phyloP scores from a whole-genome alignment of 1,140 invertebrate genomes.

The Sesamia nonagrioides region DNA sequence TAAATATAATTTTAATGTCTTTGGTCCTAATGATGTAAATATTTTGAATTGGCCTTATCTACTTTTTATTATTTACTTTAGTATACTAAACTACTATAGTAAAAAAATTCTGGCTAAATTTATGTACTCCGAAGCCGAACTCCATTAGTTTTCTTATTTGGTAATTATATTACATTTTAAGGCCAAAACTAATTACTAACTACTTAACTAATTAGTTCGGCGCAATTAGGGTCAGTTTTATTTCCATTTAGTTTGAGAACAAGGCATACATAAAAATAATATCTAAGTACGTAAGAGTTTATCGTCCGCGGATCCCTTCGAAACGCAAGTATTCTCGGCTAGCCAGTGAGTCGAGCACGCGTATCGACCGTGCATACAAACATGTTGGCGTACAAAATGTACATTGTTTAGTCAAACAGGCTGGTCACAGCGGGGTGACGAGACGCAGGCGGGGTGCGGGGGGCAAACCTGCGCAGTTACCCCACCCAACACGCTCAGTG shows the following conservation, averaged over 20 bases:
- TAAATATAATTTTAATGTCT: too few species aligned
- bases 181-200: too few species aligned
- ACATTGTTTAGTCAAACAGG: background rate
- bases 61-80: background rate
- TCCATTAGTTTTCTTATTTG: too few species aligned
- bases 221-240: too few species aligned
- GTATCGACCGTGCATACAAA: constrained; percentile 33
- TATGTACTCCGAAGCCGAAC: too few species aligned
- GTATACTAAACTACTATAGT: background rate
- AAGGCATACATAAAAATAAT: too few species aligned
- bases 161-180: too few species aligned
- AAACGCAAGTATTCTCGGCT: background rate
- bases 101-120: background rate
- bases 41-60: constrained; percentile 1
- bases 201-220: too few species aligned
- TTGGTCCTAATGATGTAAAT: constrained; percentile 19
- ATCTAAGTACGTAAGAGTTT: too few species aligned
- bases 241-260: too few species aligned
- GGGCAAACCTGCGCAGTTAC: constrained; percentile 42
- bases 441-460: constrained; percentile 40
- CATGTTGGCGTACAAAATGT: constrained; percentile 36
- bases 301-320: background rate
- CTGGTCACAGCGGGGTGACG: background rate
- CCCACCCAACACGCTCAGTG: constrained; percentile 68
- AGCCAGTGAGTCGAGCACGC: background rate